A percentile compares a stretch with the other conserved stretches of the same genome.
Conservation (phyloP, 2,797 vertebrate genomes). For the Pipistrellus pipistrellus region DNA sequence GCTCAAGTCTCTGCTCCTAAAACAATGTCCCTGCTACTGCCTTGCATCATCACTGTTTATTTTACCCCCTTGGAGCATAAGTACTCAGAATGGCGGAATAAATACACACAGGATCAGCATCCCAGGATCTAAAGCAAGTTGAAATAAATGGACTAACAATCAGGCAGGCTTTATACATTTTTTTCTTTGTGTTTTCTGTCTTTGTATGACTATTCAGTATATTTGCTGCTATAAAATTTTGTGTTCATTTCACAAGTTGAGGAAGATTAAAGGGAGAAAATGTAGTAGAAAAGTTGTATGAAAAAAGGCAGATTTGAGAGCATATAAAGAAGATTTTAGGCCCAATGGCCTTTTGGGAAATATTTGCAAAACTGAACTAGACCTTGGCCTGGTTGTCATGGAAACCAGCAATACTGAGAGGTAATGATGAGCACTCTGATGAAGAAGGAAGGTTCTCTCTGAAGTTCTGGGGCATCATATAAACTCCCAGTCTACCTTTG, state of each 20-base stretch:
- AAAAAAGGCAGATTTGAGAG: constrained; percentile 59
- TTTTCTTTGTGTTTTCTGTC: constrained; percentile 11
- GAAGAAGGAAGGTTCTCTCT: constrained; percentile 67
- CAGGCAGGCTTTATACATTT: background rate
- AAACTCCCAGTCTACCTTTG: constrained; percentile 55
- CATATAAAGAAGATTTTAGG: constrained; percentile 76
- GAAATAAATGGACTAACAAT: background rate
- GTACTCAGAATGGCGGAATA: background rate
- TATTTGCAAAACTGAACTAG: constrained; percentile 78
- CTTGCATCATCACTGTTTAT: background rate
- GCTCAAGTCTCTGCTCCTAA: background rate
- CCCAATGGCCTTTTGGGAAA: constrained; percentile 75
- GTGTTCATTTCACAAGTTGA: constrained; percentile 39
- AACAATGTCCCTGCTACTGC: background rate
- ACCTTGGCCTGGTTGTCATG: constrained; percentile 78
- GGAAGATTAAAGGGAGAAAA: constrained; percentile 65
- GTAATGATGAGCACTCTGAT: constrained; percentile 29
- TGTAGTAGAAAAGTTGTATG: constrained; percentile 19
- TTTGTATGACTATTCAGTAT: background rate
- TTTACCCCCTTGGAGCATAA: background rate
- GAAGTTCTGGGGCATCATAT: constrained; percentile 71
- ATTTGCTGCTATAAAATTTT: constrained; percentile 49
- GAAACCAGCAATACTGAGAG: constrained; percentile 71
- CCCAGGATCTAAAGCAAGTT: background rate
- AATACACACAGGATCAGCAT: background rate